Conservation (phyloP, 2,113 vertebrate species). For the Centropristis striata region DNA sequence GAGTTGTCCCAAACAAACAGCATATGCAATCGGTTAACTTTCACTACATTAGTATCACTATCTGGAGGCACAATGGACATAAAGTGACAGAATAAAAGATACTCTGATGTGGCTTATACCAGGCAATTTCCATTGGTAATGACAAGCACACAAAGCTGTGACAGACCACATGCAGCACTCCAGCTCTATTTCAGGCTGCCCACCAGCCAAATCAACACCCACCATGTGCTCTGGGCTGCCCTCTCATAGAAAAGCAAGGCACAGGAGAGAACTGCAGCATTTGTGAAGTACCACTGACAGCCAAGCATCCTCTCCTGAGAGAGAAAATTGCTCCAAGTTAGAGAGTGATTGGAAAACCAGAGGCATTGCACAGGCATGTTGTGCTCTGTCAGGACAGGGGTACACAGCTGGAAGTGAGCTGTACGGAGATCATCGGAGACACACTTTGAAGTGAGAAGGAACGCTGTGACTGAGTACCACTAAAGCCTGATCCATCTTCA, state of each 20-base stretch:
- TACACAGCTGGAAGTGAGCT: conserved; percentile 36
- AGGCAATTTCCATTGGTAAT: conserved; percentile 52
- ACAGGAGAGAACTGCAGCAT: conserved; percentile 52
- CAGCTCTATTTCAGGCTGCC: conserved; percentile 67
- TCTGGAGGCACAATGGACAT: background rate
- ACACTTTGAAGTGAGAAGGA: conserved; percentile 28
- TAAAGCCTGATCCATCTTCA: conserved; percentile 51
- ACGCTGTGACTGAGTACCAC: conserved; percentile 30
- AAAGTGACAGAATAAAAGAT: conserved; percentile 11
- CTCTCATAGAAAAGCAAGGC: conserved; percentile 52
- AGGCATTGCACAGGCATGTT: conserved; percentile 19
- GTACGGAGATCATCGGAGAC: conserved; percentile 19
- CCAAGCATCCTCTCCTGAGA: conserved; percentile 52
- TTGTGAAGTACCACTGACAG: conserved; percentile 61
- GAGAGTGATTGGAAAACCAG: conserved; percentile 48
- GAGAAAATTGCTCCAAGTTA: conserved; percentile 59
- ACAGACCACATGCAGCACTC: conserved; percentile 63
- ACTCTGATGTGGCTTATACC: conserved; percentile 21
- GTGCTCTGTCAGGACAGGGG: conserved; percentile 33
- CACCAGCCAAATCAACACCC: conserved; percentile 70
- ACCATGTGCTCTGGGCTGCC: conserved; percentile 63
- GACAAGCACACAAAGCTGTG: conserved; percentile 51
- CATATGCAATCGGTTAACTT: background rate
- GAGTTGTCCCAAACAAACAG: conserved; percentile 3
- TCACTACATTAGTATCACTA: background rate